These are phyloP conservation scores for Tympanoctomys barrerae DNA, from an alignment of 2,797 vertebrate species.

Conservation along the genomic window DNA sequence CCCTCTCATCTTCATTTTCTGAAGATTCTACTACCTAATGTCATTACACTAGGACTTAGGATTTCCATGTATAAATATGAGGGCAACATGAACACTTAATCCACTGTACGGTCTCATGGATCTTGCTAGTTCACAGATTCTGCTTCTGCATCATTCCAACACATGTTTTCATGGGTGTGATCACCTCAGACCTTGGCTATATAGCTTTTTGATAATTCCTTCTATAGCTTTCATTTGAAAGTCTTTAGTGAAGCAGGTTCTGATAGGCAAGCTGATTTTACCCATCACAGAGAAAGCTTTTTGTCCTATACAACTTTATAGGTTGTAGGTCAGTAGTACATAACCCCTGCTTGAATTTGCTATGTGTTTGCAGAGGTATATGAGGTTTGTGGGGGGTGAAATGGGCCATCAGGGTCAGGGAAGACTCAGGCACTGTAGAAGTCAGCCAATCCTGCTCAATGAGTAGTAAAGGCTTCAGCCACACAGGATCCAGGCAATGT, in stretches of 20 bases:
- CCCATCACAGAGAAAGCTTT: neutral
- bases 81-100: neutral
- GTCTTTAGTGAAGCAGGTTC: neutral
- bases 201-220: neutral
- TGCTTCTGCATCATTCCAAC: neutral
- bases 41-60: neutral
- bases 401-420: neutral
- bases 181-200: neutral
- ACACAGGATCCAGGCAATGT: neutral
- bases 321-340: neutral
- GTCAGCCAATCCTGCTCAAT: neutral
- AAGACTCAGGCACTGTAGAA: neutral
- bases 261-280: neutral
- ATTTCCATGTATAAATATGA: neutral
- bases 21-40: neutral
- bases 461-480: neutral
- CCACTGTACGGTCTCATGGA: neutral
- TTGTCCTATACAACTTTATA: neutral
- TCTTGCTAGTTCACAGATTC: neutral
- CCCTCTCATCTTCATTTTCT: neutral
- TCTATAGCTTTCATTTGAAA: neutral
- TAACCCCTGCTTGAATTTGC: neutral
- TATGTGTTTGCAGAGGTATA: neutral
- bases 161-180: neutral
- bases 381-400: neutral